phyloP scores from a whole-genome alignment of 2,888 invertebrate species.

The Stegophylla sp. region DNA sequence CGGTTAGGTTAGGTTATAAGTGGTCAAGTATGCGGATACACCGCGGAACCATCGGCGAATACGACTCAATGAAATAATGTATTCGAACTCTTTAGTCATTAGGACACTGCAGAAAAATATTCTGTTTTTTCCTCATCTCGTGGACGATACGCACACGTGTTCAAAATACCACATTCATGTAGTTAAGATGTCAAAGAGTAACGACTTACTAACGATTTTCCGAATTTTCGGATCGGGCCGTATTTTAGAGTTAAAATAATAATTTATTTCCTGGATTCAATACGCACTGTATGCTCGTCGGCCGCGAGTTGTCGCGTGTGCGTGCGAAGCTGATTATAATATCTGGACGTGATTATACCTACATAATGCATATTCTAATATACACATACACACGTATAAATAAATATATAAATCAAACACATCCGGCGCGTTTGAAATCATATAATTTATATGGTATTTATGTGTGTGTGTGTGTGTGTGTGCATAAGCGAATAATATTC shows the following conservation, averaged over 20 bases:
- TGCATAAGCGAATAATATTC: slow-evolving; percentile 23
- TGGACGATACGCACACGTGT: neutral
- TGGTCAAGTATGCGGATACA: too few species aligned
- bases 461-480: neutral
- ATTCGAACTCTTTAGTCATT: too few species aligned
- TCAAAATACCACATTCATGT: neutral
- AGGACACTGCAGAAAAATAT: too few species aligned
- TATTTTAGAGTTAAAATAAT: too few species aligned
- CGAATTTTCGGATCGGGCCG: neutral
- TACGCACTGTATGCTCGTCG: neutral
- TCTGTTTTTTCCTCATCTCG: too few species aligned
- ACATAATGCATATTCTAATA: neutral
- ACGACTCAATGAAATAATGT: too few species aligned
- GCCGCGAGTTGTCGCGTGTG: slow-evolving; percentile 23
- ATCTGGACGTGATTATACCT: neutral
- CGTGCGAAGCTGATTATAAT: slow-evolving; percentile 20
- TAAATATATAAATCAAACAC: slow-evolving; percentile 43
- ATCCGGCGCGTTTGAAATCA: slow-evolving; percentile 51
- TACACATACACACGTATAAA: neutral
- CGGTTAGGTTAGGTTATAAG: too few species aligned
- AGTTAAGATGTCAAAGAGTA: neutral
- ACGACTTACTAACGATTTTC: neutral
- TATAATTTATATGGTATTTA: neutral
- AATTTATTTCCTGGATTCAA: neutral
- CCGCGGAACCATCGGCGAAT: too few species aligned